phyloP scores from a whole-genome alignment of 1,140 invertebrate species.

The Saxidomus purpurata region DNA sequence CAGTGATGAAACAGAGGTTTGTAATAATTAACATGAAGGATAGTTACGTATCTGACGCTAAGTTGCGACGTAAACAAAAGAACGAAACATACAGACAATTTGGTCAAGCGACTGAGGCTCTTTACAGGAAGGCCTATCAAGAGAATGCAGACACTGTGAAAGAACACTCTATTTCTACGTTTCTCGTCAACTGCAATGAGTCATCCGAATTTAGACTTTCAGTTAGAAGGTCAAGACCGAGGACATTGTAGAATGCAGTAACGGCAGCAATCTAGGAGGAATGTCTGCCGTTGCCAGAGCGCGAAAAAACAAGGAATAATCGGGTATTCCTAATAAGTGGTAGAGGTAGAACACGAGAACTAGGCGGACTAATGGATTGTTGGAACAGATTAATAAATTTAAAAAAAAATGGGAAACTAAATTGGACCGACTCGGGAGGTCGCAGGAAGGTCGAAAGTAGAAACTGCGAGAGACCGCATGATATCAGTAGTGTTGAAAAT shows the following conservation, averaged over 20 bases:
- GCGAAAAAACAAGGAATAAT: conserved; percentile 18
- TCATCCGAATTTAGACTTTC: conserved; percentile 64
- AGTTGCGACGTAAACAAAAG: conserved; percentile 43
- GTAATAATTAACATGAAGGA: conserved; percentile 58
- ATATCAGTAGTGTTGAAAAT: too few species aligned
- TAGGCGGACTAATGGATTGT: neutral
- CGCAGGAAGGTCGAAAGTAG: neutral
- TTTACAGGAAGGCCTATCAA: conserved; percentile 62
- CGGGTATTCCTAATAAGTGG: neutral
- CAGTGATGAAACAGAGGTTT: too few species aligned
- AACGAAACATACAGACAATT: conserved; percentile 63
- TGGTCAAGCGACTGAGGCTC: conserved; percentile 61
- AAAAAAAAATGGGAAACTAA: conserved; percentile 21
- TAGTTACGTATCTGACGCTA: conserved; percentile 63
- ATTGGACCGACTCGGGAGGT: conserved; percentile 23
- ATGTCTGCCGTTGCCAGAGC: conserved; percentile 49
- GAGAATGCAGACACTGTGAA: conserved; percentile 60
- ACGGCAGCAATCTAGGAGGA: conserved; percentile 68
- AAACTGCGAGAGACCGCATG: too few species aligned
- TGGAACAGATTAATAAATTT: neutral
- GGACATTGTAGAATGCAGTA: conserved; percentile 37
- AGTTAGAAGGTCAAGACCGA: conserved; percentile 61
- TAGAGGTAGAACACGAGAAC: neutral
- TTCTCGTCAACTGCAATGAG: conserved; percentile 65
- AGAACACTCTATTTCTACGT: conserved; percentile 44